Conservation (phyloP, 2,888 invertebrate genomes). For the Leuctra nigra region DNA sequence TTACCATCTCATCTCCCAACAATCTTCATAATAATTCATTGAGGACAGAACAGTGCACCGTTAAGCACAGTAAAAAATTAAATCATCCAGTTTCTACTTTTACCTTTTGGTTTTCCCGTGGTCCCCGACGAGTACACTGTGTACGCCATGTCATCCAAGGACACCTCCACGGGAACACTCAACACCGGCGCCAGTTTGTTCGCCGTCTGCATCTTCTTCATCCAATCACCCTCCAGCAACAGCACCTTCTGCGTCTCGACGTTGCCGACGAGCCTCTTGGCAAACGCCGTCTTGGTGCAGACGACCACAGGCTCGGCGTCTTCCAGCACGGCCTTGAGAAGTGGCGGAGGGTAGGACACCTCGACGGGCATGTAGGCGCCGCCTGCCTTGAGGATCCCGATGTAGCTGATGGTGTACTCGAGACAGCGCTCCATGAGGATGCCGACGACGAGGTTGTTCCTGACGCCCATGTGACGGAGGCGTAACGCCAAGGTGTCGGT, state of each 20-base stretch:
- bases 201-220: conserved; percentile 17
- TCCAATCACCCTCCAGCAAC: conserved; percentile 28
- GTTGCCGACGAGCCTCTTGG: conserved; percentile 20
- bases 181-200: conserved; percentile 11
- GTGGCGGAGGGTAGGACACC: conserved; percentile 31
- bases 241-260: conserved; percentile 15
- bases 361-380: conserved; percentile 33
- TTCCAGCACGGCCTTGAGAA: conserved; percentile 31
- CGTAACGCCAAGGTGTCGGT: conserved; percentile 22
- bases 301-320: conserved; percentile 31
- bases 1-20: too few species aligned
- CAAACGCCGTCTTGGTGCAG: conserved; percentile 29
- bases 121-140: conserved; percentile 34
- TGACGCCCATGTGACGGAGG: conserved; percentile 28
- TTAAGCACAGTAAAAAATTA: too few species aligned
- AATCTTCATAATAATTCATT: too few species aligned
- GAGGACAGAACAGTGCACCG: too few species aligned
- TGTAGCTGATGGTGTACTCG: conserved; percentile 32
- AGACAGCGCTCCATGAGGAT: conserved; percentile 33
- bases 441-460: conserved; percentile 30
- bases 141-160: conserved; percentile 32
- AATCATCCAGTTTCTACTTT: too few species aligned
- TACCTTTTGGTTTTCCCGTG: conserved; percentile 34
- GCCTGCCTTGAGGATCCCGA: conserved; percentile 33
- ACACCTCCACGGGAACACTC: conserved; percentile 16